Evolutionary conservation across 2,113 vertebrate species (phyloP).

Genomic region (Aix galericulata): DNA sequence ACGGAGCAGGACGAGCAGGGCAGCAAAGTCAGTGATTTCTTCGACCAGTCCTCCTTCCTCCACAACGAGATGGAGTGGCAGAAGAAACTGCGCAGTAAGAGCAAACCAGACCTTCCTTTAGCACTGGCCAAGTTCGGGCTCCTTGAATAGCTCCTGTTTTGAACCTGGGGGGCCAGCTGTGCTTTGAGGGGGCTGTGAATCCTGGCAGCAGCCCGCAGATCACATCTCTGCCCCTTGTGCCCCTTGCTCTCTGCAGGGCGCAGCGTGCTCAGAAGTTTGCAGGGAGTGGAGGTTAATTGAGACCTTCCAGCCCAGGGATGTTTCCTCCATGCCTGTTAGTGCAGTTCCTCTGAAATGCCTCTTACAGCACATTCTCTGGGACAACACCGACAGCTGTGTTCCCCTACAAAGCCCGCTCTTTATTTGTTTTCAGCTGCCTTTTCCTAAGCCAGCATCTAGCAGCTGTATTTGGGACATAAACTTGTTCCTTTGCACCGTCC

Average conservation of each 20-base stretch:
- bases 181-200: background rate
- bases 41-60: slow-evolving; percentile 92
- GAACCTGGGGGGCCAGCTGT: background rate
- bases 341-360: background rate
- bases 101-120: background rate
- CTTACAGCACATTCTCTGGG: background rate
- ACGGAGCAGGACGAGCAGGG: slow-evolving; percentile 98
- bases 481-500: background rate
- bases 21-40: slow-evolving; percentile 98
- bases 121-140: accelerated
- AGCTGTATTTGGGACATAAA: background rate
- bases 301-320: background rate
- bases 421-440: background rate
- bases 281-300: background rate
- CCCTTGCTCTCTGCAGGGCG: background rate
- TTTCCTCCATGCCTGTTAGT: background rate
- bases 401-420: background rate
- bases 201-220: background rate
- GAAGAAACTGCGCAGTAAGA: slow-evolving; percentile 94
- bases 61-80: slow-evolving; percentile 99
- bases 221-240: background rate
- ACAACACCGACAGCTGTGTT: background rate
- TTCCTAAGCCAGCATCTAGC: background rate
- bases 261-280: accelerated
- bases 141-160: background rate